These are phyloP conservation scores for Aphelinus atriplicis DNA, from an alignment of 1,140 invertebrate species.

Conservation along the genomic window DNA sequence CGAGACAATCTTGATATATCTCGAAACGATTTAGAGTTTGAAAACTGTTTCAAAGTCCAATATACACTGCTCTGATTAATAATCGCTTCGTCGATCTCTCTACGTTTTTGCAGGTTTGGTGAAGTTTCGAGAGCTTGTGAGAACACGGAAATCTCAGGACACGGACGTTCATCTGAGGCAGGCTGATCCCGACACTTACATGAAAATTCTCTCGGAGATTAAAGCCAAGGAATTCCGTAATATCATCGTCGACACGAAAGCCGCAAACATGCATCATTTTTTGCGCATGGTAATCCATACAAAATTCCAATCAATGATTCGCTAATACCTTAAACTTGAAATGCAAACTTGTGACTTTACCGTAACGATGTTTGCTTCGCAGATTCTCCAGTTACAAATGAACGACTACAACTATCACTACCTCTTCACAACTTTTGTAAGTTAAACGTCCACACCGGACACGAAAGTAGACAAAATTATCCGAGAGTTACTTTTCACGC, in stretches of 20 bases:
- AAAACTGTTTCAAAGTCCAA: no score
- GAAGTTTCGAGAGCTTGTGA: constrained; percentile 67
- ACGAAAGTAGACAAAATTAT: no score
- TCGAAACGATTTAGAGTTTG: no score
- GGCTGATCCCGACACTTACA: constrained; percentile 69
- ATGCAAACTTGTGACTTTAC: no score
- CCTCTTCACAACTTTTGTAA: constrained; percentile 76
- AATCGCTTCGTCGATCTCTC: no score
- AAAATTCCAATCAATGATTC: no score
- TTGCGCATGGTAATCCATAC: constrained; percentile 68
- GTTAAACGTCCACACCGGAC: constrained; percentile 50
- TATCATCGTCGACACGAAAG: constrained; percentile 71
- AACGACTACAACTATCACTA: constrained; percentile 78
- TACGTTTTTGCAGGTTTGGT: constrained; percentile 67
- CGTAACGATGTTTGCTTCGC: constrained; percentile 40
- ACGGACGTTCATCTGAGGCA: constrained; percentile 71
- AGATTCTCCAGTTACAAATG: constrained; percentile 75
- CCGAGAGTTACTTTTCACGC: no score
- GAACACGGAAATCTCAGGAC: constrained; percentile 60
- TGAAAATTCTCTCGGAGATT: constrained; percentile 70
- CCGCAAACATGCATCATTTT: constrained; percentile 70
- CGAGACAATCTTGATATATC: no score
- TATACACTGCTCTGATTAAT: no score
- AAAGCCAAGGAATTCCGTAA: constrained; percentile 72
- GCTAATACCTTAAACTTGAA: no score